Percentiles rank a stretch among this genome's conserved stretches.
Conservation (phyloP, 2,113 vertebrate genomes). For the Nansenia antarctica region DNA sequence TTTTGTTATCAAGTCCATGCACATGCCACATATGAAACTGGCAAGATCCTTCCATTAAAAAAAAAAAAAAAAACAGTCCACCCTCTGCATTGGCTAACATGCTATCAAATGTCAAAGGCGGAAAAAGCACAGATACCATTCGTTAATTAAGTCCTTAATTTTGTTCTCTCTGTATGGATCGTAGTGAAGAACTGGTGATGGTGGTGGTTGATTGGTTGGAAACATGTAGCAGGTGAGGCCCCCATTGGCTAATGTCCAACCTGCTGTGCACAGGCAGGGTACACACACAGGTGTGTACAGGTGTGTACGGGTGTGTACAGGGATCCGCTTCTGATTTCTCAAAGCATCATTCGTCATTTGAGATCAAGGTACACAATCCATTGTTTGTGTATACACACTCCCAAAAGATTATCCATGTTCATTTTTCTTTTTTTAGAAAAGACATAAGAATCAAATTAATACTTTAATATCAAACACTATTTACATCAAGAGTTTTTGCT, state of each 20-base stretch:
- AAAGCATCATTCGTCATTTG: slow-evolving; percentile 75
- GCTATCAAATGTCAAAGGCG: slow-evolving; percentile 75
- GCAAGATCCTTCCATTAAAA: slow-evolving; percentile 73
- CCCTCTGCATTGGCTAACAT: slow-evolving; percentile 73
- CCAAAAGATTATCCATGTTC: slow-evolving; percentile 89
- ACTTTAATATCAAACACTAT: slow-evolving; percentile 99
- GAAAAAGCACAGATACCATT: slow-evolving; percentile 74
- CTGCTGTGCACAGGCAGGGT: slow-evolving; percentile 66
- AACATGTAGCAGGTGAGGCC: slow-evolving; percentile 71
- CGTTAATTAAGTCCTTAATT: slow-evolving; percentile 66
- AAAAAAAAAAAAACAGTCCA: slow-evolving; percentile 49
- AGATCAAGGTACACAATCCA: slow-evolving; percentile 70
- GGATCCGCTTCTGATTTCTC: slow-evolving; percentile 68
- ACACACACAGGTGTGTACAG: not conserved
- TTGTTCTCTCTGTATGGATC: slow-evolving; percentile 54
- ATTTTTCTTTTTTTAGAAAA: slow-evolving; percentile 86
- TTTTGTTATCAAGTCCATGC: slow-evolving; percentile 74
- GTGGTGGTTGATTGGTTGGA: slow-evolving; percentile 52
- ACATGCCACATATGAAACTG: slow-evolving; percentile 75
- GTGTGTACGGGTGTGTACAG: slow-evolving; percentile 34
- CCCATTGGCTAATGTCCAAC: slow-evolving; percentile 69
- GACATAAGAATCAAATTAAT: slow-evolving; percentile 99
- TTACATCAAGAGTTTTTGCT: slow-evolving; percentile 93
- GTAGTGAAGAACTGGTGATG: slow-evolving; percentile 56
- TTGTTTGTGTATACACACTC: slow-evolving; percentile 71